Base-by-base conservation (phyloP, 2,888 invertebrate species). In the Erebia aethiops region DNA sequence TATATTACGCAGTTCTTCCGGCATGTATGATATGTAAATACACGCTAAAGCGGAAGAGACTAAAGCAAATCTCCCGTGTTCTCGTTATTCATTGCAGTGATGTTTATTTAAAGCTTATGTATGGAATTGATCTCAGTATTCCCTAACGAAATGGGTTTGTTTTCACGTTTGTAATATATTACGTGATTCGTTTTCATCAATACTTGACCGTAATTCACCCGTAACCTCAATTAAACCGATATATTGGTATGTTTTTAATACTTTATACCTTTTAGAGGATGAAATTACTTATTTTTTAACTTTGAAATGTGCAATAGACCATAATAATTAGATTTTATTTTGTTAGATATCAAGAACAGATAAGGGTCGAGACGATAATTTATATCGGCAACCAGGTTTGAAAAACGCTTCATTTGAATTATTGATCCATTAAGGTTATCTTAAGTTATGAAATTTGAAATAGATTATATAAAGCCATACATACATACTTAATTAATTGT, bases 21-120 rank as follows among this genome's bases (percentile, higher is more conserved):
- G 84, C 81, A 83, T 83, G 82, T 83, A 80, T 85, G 84, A 84
- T 87, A 87, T 88, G 87, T 86, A 88, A 88, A 89, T 86, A 87
- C 77, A 77, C 79, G 81, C 78, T 82, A 80, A 81, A 83, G 82
- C 84, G 85, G 85, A 86, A 87, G 83, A 80, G 85, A 89, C 87
- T 85, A 84, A 86, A 81, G 79, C 78, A 80, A 81, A 81, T 80
- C 78, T 77, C 75, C 57, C 65, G 70, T 75, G 73, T 78, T 75
- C 71, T 76, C 73, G 76, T 76, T 76, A 75, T 76, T 78, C 74
- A 74, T 75, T 76, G 72, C 75, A 74, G 71, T 74, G 71, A 74
- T 75, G 74, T 77, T 72, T 77, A 76, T 77, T 77, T 74, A 77
- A 71, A 71, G 69, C 64, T 74, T 76, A 66, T 72, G 52, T 69